These are phyloP conservation scores for Lycocorax pyrrhopterus DNA, from an alignment of 2,113 vertebrate genomes.

Conservation along the genomic window DNA sequence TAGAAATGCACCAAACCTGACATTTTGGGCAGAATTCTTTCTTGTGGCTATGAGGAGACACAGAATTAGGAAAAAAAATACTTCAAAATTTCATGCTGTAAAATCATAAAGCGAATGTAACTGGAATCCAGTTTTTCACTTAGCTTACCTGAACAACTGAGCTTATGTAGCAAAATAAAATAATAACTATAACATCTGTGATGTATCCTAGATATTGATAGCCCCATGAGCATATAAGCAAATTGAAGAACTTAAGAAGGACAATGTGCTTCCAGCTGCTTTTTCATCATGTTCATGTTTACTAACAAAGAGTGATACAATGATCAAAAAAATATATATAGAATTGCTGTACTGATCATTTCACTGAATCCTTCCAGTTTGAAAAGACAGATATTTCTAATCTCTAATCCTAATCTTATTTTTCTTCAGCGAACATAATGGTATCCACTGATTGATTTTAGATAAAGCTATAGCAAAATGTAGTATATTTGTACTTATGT, in stretches of 20 bases:
- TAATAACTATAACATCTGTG: neutral
- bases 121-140: neutral
- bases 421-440: neutral
- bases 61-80: neutral
- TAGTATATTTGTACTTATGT: neutral
- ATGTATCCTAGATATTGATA: neutral
- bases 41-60: neutral
- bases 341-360: neutral
- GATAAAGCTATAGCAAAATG: neutral
- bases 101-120: neutral
- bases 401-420: neutral
- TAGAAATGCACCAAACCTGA: neutral
- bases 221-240: neutral
- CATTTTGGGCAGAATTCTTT: neutral
- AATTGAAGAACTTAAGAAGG: neutral
- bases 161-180: neutral
- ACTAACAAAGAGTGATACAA: neutral
- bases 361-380: neutral
- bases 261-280: neutral
- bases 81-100: neutral
- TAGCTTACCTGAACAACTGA: neutral
- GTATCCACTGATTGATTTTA: neutral
- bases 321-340: neutral
- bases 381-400: neutral
- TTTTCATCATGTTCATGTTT: neutral